These are phyloP conservation scores for Athrips mouffetella DNA, from an alignment of 2,888 invertebrate genomes.

Conservation along the genomic window DNA sequence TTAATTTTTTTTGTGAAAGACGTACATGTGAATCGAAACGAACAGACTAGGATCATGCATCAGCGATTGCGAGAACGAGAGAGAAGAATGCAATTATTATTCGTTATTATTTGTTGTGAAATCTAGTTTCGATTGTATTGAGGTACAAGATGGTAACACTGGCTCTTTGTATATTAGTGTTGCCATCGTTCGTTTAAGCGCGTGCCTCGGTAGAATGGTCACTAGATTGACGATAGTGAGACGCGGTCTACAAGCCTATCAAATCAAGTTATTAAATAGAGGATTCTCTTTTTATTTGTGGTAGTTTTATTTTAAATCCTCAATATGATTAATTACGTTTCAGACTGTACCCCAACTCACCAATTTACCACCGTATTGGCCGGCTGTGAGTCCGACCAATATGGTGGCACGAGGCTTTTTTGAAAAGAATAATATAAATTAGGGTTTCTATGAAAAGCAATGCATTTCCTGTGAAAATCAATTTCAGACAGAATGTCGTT, in stretches of 20 bases:
- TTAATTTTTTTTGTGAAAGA: neutral
- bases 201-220: neutral
- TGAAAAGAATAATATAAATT: no score
- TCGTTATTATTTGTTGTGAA: constrained; percentile 24
- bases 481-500: no score
- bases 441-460: no score
- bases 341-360: no score
- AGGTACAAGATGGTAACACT: neutral
- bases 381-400: no score
- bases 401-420: no score
- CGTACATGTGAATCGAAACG: neutral
- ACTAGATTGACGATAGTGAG: constrained; percentile 60
- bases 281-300: constrained; percentile 55
- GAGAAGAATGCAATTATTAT: constrained; percentile 26
- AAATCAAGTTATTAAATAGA: constrained; percentile 66
- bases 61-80: neutral
- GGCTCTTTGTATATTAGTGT: neutral
- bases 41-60: neutral
- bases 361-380: no score
- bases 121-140: neutral
- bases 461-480: no score
- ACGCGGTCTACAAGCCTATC: constrained; percentile 65
- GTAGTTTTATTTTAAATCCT: constrained; percentile 35
- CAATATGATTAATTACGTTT: no score
- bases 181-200: neutral